phyloP scores from a whole-genome alignment of 2,888 invertebrate species.

The Scaptomyza flava region DNA sequence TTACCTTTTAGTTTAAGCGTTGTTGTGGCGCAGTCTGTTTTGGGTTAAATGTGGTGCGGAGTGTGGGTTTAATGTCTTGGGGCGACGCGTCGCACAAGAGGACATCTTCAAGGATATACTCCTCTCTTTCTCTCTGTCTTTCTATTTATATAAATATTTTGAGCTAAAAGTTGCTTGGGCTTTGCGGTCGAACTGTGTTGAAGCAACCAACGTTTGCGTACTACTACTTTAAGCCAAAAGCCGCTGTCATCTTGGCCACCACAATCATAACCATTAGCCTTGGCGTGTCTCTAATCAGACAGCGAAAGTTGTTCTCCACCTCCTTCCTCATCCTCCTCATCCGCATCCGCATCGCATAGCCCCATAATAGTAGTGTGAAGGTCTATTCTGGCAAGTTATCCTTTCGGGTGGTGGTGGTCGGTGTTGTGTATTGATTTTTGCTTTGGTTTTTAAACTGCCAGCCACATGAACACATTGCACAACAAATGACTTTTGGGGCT shows the following conservation, averaged over 20 bases:
- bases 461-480: slow-evolving; percentile 79
- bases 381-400: slow-evolving; percentile 34
- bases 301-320: slow-evolving; percentile 51
- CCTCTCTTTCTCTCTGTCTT: neutral
- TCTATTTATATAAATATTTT: slow-evolving; percentile 1
- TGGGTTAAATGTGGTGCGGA: slow-evolving; percentile 1
- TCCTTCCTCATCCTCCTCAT: neutral
- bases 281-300: slow-evolving; percentile 78
- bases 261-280: slow-evolving; percentile 78
- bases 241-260: slow-evolving; percentile 78
- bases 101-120: slow-evolving; percentile 43
- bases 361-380: slow-evolving; percentile 1
- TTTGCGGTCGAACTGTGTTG: slow-evolving; percentile 34
- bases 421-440: slow-evolving; percentile 77
- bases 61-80: slow-evolving; percentile 52
- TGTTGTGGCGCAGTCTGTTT: slow-evolving; percentile 7
- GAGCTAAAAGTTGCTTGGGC: slow-evolving; percentile 16
- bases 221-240: slow-evolving; percentile 62
- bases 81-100: slow-evolving; percentile 39
- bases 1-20: slow-evolving; percentile 61
- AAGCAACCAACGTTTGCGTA: neutral
- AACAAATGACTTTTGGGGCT: slow-evolving; percentile 82
- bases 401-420: slow-evolving; percentile 40
- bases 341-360: too few species aligned
- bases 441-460: slow-evolving; percentile 79